Conservation (phyloP, 92 coral and sea anemone genomes). For the Actinostola sp. region DNA sequence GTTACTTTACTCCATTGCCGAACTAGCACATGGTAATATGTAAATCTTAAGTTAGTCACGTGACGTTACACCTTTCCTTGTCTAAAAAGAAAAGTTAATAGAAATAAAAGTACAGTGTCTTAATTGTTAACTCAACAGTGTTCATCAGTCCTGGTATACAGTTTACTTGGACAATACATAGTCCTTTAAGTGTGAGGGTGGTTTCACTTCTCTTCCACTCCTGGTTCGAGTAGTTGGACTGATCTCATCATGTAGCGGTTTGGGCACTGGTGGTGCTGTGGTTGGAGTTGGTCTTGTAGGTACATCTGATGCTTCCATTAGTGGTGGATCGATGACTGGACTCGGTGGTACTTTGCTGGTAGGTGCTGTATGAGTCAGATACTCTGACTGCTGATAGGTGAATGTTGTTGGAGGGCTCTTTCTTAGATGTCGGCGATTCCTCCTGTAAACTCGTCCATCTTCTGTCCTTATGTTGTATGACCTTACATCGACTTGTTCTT, state of each 20-base stretch:
- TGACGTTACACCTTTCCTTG: not conserved
- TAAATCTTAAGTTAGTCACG: no score
- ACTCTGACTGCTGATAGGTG: not conserved
- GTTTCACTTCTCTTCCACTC: conserved; percentile 9
- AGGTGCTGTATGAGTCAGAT: not conserved
- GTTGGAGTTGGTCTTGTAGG: not conserved
- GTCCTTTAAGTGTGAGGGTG: not conserved
- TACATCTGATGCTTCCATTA: not conserved
- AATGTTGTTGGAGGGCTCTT: no score
- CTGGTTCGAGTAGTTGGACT: not conserved
- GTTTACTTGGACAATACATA: not conserved
- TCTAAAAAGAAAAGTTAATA: not conserved
- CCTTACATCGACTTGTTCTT: no score
- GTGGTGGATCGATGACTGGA: no score
- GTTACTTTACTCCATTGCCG: no score
- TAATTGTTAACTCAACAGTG: not conserved
- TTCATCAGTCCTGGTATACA: not conserved
- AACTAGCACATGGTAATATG: no score
- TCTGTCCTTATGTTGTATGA: no score
- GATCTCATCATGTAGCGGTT: not conserved
- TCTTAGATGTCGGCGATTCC: no score
- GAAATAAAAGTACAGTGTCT: not conserved
- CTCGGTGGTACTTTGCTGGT: no score
- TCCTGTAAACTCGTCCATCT: no score
- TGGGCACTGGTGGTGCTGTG: not conserved